phyloP scores from a whole-genome alignment of 2,797 vertebrate genomes.

The Leuciscus waleckii region DNA sequence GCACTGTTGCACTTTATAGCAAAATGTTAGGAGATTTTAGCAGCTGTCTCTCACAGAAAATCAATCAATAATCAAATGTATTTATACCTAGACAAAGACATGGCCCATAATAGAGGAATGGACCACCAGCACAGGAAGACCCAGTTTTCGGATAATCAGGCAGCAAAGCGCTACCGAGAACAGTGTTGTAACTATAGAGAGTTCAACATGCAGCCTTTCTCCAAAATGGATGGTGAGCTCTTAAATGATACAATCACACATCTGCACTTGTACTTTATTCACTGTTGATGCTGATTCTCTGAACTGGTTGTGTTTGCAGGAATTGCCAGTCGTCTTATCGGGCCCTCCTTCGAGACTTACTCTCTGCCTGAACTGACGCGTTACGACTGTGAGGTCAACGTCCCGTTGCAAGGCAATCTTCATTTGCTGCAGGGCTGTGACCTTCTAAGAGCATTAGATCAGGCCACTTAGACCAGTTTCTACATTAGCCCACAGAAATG shows the following conservation, averaged over 20 bases:
- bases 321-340: conserved; percentile 86
- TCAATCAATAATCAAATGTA: neutral
- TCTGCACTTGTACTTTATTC: neutral
- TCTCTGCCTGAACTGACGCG: conserved; percentile 93
- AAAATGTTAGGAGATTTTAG: neutral
- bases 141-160: conserved; percentile 66
- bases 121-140: conserved; percentile 74
- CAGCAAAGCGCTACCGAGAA: conserved; percentile 73
- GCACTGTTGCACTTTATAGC: neutral
- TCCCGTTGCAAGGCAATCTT: conserved; percentile 89
- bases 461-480: conserved; percentile 65
- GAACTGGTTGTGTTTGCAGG: conserved; percentile 75
- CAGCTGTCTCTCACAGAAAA: neutral
- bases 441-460: conserved; percentile 93
- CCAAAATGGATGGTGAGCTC: conserved; percentile 83
- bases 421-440: conserved; percentile 95
- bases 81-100: conserved; percentile 76
- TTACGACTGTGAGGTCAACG: conserved; percentile 98
- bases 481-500: neutral
- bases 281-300: conserved; percentile 31
- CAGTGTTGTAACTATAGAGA: conserved; percentile 81
- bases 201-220: conserved; percentile 75
- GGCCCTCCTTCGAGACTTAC: conserved; percentile 85
- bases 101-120: conserved; percentile 56
- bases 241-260: neutral